Evolutionary conservation across 2,797 vertebrate genomes (phyloP).

Genomic region (Gallirallus australis): DNA sequence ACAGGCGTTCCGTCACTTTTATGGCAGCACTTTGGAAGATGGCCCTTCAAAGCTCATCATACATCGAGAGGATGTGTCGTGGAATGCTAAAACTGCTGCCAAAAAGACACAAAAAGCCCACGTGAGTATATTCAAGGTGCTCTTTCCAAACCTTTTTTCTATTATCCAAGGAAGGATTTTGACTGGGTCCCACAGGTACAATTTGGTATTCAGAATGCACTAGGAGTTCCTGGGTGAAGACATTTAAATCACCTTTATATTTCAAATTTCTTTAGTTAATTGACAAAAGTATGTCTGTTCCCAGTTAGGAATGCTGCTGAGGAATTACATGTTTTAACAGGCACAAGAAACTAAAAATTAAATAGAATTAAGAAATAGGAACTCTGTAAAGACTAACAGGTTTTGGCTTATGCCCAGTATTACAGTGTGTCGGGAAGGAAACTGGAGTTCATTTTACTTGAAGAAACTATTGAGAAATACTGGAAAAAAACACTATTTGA

Average conservation of each 20-base stretch:
- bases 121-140: background rate
- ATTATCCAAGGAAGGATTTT: background rate
- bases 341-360: background rate
- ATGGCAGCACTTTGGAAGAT: conserved; percentile 47
- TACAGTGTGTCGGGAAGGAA: background rate
- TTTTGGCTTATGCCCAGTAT: background rate
- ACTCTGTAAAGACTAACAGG: background rate
- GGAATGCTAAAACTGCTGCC: background rate
- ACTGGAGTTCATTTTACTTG: background rate
- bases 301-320: background rate
- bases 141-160: background rate
- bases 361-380: background rate
- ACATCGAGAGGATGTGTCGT: background rate
- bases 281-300: background rate
- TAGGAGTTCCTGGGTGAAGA: background rate
- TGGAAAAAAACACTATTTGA: background rate
- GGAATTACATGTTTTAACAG: background rate
- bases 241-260: background rate
- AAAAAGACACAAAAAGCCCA: conserved; percentile 8
- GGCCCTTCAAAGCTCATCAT: conserved; percentile 11
- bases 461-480: background rate
- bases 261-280: background rate
- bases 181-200: background rate
- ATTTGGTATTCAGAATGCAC: background rate
- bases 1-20: conserved; percentile 26